Evolutionary conservation across 1,140 invertebrate genomes (phyloP).

Genomic region (Lycorma delicatula): DNA sequence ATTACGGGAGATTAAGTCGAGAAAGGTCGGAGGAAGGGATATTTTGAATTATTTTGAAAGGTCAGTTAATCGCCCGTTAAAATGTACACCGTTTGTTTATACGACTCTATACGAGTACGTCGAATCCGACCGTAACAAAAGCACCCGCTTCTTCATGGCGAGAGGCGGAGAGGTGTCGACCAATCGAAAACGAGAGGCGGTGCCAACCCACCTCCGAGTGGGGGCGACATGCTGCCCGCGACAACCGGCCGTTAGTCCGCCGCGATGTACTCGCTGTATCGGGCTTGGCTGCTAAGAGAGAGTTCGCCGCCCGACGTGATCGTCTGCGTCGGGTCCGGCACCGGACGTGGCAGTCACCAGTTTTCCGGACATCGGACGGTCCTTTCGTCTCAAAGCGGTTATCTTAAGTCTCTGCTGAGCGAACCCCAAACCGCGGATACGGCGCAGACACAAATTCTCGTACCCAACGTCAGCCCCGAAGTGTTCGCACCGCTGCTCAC

Average conservation of each 20-base stretch:
- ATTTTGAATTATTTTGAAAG: no score
- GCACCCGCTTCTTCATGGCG: no score
- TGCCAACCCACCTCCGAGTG: background rate
- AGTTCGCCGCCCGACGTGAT: constrained; percentile 46
- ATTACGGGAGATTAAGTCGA: no score
- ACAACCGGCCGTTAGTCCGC: background rate
- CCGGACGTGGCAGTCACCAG: constrained; percentile 38
- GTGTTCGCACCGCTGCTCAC: constrained; percentile 62
- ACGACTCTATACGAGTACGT: no score
- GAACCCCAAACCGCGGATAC: constrained; percentile 32
- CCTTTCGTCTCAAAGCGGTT: constrained; percentile 61
- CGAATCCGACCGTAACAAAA: no score
- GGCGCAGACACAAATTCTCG: constrained; percentile 33
- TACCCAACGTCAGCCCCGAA: constrained; percentile 52
- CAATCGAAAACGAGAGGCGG: background rate
- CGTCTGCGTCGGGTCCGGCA: constrained; percentile 49
- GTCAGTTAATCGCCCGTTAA: no score
- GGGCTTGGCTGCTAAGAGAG: constrained; percentile 49
- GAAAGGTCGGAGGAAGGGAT: no score
- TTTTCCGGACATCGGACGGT: constrained; percentile 59
- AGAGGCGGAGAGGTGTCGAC: background rate
- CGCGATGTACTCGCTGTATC: constrained; percentile 53
- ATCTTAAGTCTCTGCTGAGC: constrained; percentile 47
- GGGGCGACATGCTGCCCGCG: background rate
- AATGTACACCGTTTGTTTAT: no score